A percentile compares a stretch with the other conserved stretches of the same genome.
Evolutionary conservation across 2,113 vertebrate species (phyloP).

Genomic region (Pithys albifrons): DNA sequence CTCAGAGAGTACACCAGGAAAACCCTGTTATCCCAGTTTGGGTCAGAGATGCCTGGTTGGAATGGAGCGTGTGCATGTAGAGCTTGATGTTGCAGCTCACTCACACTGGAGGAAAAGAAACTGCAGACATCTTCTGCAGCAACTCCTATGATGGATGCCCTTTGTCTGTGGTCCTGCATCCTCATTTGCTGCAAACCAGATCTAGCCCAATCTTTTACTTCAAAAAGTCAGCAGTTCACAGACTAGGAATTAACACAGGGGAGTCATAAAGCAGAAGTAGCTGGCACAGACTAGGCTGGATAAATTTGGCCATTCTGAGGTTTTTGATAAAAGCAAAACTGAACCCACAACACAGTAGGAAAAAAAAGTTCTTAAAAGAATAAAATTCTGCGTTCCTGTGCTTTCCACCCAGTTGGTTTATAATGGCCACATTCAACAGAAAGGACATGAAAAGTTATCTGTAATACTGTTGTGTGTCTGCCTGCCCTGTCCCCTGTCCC

Average conservation of each 20-base stretch:
- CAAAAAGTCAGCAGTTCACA: not conserved
- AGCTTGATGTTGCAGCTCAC: not conserved
- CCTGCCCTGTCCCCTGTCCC: not conserved
- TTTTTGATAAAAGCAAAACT: not conserved
- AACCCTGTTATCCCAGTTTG: not conserved
- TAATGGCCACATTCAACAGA: not conserved
- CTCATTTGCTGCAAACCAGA: not conserved
- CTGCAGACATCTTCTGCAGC: not conserved
- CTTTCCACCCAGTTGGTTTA: not conserved
- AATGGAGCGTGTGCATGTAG: rapidly evolving
- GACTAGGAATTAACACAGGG: not conserved
- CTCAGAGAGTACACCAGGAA: not conserved
- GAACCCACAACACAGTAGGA: not conserved
- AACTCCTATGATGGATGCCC: not conserved
- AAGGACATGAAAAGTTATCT: not conserved
- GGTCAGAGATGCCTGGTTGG: rapidly evolving
- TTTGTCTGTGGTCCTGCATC: not conserved
- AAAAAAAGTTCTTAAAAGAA: not conserved
- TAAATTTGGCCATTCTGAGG: not conserved
- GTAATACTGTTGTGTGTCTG: rapidly evolving
- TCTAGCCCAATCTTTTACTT: not conserved
- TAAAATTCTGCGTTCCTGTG: not conserved
- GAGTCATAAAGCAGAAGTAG: not conserved
- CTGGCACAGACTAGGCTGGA: not conserved
- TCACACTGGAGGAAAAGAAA: not conserved